A percentile compares a stretch with the other conserved stretches of the same genome.
Evolutionary conservation across 2,113 vertebrate species (phyloP).

Genomic region (Chlamydotis undulata): DNA sequence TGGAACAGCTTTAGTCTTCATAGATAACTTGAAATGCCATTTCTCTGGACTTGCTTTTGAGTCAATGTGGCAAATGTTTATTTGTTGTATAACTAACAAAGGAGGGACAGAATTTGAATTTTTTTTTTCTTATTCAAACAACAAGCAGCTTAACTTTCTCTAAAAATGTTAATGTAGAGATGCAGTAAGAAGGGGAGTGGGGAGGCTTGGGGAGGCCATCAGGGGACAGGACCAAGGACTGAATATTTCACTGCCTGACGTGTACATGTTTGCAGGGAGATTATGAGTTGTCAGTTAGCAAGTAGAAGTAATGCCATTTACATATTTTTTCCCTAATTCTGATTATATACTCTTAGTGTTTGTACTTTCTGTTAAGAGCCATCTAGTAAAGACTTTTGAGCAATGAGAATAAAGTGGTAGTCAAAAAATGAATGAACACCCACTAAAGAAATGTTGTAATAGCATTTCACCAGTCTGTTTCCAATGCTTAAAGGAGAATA

Average conservation of each 20-base stretch:
- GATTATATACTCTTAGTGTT: neutral
- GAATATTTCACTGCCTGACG: neutral
- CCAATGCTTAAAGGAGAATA: neutral
- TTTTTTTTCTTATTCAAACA: neutral
- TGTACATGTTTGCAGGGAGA: neutral
- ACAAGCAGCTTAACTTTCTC: neutral
- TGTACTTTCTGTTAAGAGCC: neutral
- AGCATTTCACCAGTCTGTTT: neutral
- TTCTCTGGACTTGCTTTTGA: neutral
- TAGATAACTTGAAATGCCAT: neutral
- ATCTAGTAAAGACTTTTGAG: neutral
- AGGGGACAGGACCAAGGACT: neutral
- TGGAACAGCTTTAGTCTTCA: neutral
- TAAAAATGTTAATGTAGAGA: neutral
- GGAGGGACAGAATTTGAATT: neutral
- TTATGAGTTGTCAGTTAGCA: neutral
- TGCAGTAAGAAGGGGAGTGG: neutral
- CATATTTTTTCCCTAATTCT: neutral
- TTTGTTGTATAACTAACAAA: neutral
- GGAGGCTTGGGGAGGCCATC: accelerated
- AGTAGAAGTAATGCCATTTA: neutral
- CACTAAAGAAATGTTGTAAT: neutral
- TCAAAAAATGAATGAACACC: neutral
- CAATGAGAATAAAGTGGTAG: neutral
- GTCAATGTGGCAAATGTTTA: neutral